Conservation (phyloP, 2,888 invertebrate genomes). For the Zaprionus lineosus region DNA sequence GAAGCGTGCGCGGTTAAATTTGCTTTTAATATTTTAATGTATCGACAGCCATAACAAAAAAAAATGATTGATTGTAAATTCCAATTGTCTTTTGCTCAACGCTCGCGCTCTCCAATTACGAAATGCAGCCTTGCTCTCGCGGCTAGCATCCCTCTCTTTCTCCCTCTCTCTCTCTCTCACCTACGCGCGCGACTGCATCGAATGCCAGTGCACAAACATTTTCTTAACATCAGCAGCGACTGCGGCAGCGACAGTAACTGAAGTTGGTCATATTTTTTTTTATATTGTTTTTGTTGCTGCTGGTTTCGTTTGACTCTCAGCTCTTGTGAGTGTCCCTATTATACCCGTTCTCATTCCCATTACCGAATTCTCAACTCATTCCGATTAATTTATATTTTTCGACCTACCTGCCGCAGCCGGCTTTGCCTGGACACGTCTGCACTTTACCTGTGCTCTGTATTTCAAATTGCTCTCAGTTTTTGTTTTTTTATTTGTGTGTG, state of each 20-base stretch:
- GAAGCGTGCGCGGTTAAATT: constrained; percentile 14
- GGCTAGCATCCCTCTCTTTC: constrained; percentile 15
- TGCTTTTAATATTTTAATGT: constrained; percentile 36
- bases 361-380: constrained; percentile 31
- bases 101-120: constrained; percentile 45
- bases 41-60: constrained; percentile 44
- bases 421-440: constrained; percentile 50
- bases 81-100: constrained; percentile 49
- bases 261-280: constrained; percentile 40
- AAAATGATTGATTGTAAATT: constrained; percentile 46
- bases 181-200: constrained; percentile 38
- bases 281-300: constrained; percentile 21
- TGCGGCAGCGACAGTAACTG: constrained; percentile 1
- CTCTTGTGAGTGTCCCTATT: constrained; percentile 28
- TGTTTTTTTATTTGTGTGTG: constrained; percentile 12
- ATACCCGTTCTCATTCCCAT: constrained; percentile 6
- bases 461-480: constrained; percentile 45
- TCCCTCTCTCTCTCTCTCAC: constrained; percentile 2
- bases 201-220: constrained; percentile 59
- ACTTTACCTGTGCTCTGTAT: constrained; percentile 49
- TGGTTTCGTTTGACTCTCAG: constrained; percentile 21
- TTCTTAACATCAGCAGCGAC: constrained; percentile 51
- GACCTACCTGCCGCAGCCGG: constrained; percentile 50
- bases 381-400: constrained; percentile 10
- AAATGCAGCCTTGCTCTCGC: constrained; percentile 43